Evolutionary conservation across 2,113 vertebrate species (phyloP).

Genomic region (Ptyas mucosa): DNA sequence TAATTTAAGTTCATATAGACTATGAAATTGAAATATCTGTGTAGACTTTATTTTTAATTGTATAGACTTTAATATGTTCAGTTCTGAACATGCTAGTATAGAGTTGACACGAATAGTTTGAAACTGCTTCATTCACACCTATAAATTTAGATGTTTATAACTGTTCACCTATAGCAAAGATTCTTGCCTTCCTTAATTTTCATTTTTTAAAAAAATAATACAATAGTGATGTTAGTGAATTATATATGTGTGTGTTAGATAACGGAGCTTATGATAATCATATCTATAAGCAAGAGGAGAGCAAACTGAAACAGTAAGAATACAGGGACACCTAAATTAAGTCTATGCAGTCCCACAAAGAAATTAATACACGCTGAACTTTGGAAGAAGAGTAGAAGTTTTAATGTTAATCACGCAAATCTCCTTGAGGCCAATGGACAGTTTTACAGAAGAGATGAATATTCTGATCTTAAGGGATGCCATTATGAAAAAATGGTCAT

Average conservation of each 20-base stretch:
- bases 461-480: constrained; percentile 7
- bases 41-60: background rate
- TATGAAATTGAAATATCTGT: background rate
- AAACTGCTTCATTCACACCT: background rate
- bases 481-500: background rate
- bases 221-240: background rate
- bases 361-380: background rate
- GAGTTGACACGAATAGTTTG: background rate
- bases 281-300: background rate
- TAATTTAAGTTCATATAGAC: accelerated
- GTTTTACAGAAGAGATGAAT: background rate
- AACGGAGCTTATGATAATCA: background rate
- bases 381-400: background rate
- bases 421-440: background rate
- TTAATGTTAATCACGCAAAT: background rate
- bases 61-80: background rate
- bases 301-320: background rate
- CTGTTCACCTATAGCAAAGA: background rate
- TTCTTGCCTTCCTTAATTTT: background rate
- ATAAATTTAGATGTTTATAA: background rate
- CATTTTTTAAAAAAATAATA: background rate
- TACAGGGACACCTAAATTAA: background rate
- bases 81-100: background rate
- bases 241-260: background rate
- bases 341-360: background rate